Evolutionary conservation across 2,888 invertebrate genomes (phyloP), one percentile per base, ranked within the genome.

Genomic region (Pandemis heparana): DNA sequence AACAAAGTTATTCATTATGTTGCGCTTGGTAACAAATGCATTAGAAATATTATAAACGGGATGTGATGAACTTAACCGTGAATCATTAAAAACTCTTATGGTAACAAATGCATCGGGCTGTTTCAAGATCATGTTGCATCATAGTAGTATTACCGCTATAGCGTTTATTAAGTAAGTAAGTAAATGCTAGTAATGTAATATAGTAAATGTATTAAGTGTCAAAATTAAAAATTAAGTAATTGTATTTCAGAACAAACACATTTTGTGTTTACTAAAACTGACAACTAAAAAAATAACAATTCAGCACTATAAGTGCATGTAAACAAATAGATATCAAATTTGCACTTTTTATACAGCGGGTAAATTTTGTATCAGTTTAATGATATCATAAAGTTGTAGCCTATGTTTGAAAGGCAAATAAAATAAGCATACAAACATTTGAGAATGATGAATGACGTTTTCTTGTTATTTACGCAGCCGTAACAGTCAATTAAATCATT

Each of bases 381-480:
- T n/a, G n/a, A n/a, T n/a, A n/a, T n/a, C 53, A 53, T 18, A 53
- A 2, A 53, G 3, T 53, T 18, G 18, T 3, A 9, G 18, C 16
- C 56, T 23, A 23, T 1, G n/a, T 18, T 43, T 62, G 12, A 2
- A 16, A 62, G 18, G 9, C 41, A 62, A 43, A 7, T 62, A 12
- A 43, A 9, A n/a, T 14, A 51, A 14, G 5, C 39, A 61, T n/a
- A 10, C 39, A 6, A 39, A 38, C 66, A 75, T 73, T 70, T 39
- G 68, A 69, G 56, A 48, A 75, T 76, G 75, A 76, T 77, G 75
- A 75, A 78, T 75, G 71, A 9, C 10, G 16, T n/a, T 23, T 32
- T 23, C 41, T 61, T 70, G 62, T 64, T 70, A 76, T 77, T 80
- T 62, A 68, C 74, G 75, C 64, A 38, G 23, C 14, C n/a, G 43